These are phyloP conservation scores for Anoplopoma fimbria DNA, from an alignment of 2,113 vertebrate species.

Conservation along the genomic window DNA sequence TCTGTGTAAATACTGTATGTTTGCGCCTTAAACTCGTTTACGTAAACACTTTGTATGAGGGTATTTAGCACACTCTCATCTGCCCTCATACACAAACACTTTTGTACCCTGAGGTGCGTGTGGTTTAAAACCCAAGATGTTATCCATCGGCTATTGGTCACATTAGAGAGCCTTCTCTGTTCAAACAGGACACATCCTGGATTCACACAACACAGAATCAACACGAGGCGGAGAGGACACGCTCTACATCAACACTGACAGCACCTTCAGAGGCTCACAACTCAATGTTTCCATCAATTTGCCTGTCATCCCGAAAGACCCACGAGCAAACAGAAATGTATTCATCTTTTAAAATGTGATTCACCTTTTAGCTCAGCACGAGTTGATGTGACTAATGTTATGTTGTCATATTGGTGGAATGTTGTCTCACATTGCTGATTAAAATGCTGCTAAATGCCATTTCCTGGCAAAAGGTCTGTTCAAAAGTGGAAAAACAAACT, in stretches of 20 bases:
- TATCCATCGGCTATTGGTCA: slow-evolving; percentile 17
- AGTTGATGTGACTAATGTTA: neutral
- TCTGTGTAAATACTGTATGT: neutral
- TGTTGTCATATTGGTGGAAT: neutral
- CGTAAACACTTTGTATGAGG: slow-evolving; percentile 46
- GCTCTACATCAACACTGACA: slow-evolving; percentile 34
- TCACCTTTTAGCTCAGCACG: neutral
- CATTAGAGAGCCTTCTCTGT: slow-evolving; percentile 17
- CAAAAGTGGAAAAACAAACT: no score
- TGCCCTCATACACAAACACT: slow-evolving; percentile 52
- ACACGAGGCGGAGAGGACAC: slow-evolving; percentile 36
- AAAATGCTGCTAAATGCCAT: neutral
- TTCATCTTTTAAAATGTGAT: neutral
- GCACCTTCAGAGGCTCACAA: neutral
- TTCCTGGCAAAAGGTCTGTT: neutral
- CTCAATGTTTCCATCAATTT: neutral
- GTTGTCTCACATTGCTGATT: neutral
- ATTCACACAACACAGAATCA: slow-evolving; percentile 35
- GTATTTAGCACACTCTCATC: slow-evolving; percentile 24
- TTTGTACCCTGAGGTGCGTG: slow-evolving; percentile 40
- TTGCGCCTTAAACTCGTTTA: slow-evolving; percentile 8
- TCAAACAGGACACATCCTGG: slow-evolving; percentile 74
- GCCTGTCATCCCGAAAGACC: neutral
- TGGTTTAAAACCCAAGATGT: slow-evolving; percentile 35
- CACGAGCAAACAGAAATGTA: neutral